These are phyloP conservation scores for Ectemnius cavifrons DNA, from an alignment of 2,888 invertebrate species.

Conservation along the genomic window DNA sequence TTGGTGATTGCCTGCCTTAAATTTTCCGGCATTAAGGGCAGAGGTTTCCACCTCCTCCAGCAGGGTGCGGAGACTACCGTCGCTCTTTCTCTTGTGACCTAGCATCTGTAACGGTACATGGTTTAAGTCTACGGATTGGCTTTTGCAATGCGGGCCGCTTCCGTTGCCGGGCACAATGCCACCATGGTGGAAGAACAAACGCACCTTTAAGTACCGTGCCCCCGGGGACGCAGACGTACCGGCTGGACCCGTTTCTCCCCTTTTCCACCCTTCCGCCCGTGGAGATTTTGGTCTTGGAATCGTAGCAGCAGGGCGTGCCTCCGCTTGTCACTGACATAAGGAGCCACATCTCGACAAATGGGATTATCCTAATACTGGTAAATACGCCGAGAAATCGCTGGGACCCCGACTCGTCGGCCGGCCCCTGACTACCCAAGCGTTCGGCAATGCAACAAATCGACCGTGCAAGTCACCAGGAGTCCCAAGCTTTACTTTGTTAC, in stretches of 20 bases:
- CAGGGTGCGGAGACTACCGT: slow-evolving; percentile 8
- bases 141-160: slow-evolving; percentile 29
- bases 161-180: slow-evolving; percentile 23
- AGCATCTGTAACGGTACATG: slow-evolving; percentile 48
- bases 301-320: slow-evolving; percentile 26
- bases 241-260: slow-evolving; percentile 36
- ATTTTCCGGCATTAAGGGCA: slow-evolving; percentile 46
- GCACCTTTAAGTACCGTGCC: slow-evolving; percentile 35
- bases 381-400: slow-evolving; percentile 59
- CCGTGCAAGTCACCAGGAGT: not conserved
- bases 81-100: slow-evolving; percentile 8
- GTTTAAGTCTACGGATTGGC: slow-evolving; percentile 41
- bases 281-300: slow-evolving; percentile 7
- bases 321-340: slow-evolving; percentile 23
- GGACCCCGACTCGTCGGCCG: too few species aligned
- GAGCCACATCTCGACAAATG: slow-evolving; percentile 60
- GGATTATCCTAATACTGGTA: slow-evolving; percentile 67
- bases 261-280: slow-evolving; percentile 20
- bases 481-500: not conserved
- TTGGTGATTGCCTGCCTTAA: slow-evolving; percentile 28
- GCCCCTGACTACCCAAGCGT: too few species aligned
- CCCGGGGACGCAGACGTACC: slow-evolving; percentile 23
- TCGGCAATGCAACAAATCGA: not conserved
- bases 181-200: slow-evolving; percentile 41
- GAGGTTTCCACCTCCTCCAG: slow-evolving; percentile 20